These are phyloP conservation scores for Cassiopea andromeda DNA, from an alignment of 30 jellyfish, hydroid and myxozoan species.

Conservation along the genomic window DNA sequence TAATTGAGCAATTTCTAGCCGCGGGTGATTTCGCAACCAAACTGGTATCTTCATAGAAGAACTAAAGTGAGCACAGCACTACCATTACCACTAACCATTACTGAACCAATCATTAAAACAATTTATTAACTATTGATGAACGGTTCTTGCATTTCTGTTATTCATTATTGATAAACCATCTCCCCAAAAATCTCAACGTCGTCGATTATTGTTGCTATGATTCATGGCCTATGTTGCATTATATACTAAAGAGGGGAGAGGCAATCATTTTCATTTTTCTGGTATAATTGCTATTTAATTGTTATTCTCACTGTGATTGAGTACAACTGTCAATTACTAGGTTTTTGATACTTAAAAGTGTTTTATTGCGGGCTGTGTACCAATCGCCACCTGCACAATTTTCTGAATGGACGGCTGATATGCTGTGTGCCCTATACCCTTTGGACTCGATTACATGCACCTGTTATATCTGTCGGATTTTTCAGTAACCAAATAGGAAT, in stretches of 20 bases:
- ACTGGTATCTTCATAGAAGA: conserved; percentile 16
- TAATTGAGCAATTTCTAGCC: neutral
- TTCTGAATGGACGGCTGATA: neutral
- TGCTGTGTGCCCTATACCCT: neutral
- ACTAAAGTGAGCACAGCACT: conserved; percentile 13
- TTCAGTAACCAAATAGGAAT: neutral
- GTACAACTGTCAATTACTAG: neutral
- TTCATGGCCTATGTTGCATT: too few species aligned
- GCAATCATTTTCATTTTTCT: too few species aligned
- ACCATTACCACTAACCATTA: conserved; percentile 3
- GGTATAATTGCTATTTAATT: too few species aligned
- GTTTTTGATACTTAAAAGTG: neutral
- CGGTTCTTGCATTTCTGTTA: neutral
- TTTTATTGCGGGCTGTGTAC: neutral
- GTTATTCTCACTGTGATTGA: too few species aligned
- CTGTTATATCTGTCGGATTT: neutral
- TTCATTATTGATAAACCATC: neutral
- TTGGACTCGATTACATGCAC: neutral
- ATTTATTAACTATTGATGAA: neutral
- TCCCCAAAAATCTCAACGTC: neutral
- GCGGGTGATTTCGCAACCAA: neutral
- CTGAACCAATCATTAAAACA: neutral
- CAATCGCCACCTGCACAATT: conserved; percentile 5
- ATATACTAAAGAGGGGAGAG: too few species aligned
- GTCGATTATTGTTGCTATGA: too few species aligned